Percentiles rank a stretch among this genome's conserved stretches.
Evolutionary conservation across 2,113 vertebrate species (phyloP).

Genomic region (Pachyramphus minor): DNA sequence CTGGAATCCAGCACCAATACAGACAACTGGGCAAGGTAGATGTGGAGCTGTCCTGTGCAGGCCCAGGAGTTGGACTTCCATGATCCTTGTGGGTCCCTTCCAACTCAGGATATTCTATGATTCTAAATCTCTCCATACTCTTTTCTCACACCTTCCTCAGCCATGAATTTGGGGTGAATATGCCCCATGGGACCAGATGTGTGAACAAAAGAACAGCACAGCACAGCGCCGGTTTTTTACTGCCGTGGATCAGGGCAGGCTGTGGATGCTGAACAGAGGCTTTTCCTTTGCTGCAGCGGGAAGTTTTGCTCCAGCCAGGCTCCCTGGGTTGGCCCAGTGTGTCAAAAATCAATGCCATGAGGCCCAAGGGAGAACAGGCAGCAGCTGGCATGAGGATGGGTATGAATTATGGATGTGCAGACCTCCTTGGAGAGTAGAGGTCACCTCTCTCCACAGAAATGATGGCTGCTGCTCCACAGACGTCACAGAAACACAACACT

Average conservation of each 20-base stretch:
- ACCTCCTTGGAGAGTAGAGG: not conserved
- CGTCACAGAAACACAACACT: not conserved
- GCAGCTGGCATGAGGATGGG: not conserved
- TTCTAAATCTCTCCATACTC: too few relatives aligned
- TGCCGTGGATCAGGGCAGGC: accelerated
- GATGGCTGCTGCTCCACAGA: too few relatives aligned
- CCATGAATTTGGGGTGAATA: not conserved
- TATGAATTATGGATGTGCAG: not conserved
- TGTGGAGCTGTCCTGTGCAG: too few relatives aligned
- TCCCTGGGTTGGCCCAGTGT: accelerated
- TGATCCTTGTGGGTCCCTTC: not conserved
- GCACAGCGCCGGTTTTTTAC: not conserved
- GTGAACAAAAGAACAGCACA: not conserved
- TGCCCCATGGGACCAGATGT: accelerated
- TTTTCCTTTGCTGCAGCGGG: not conserved
- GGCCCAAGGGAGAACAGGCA: not conserved
- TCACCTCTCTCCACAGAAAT: too few relatives aligned
- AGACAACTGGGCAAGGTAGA: not conserved
- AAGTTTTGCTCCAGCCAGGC: not conserved
- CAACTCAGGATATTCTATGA: not conserved
- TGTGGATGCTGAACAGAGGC: accelerated
- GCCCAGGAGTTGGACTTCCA: not conserved
- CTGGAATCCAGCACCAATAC: not conserved
- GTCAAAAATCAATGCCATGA: not conserved
- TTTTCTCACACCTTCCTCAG: not conserved